Evolutionary conservation across 2,797 vertebrate species (phyloP).

Genomic region (Clamator glandarius): DNA sequence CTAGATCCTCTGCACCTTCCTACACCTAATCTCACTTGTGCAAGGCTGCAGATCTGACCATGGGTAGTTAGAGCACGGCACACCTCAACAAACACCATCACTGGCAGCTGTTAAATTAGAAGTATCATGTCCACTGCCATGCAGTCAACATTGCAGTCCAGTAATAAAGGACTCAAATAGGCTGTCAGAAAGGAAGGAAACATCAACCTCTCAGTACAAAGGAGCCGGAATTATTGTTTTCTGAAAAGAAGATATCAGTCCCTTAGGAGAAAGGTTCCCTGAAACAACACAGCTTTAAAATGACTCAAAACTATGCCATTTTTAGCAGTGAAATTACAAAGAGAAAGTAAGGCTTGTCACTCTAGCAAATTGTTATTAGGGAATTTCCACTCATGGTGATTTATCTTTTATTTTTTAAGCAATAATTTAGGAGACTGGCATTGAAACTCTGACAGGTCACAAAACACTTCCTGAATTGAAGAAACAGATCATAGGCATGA

Average conservation of each 20-base stretch:
- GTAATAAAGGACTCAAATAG: background rate
- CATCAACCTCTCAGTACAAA: background rate
- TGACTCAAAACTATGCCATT: background rate
- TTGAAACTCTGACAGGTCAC: background rate
- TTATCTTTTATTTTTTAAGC: background rate
- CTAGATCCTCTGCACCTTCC: background rate
- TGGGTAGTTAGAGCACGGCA: background rate
- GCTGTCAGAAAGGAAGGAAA: background rate
- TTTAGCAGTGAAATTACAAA: constrained; percentile 26
- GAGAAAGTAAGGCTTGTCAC: background rate
- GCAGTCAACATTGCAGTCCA: background rate
- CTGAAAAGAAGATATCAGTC: background rate
- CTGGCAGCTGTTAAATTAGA: background rate
- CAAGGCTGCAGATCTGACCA: background rate
- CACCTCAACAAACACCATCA: background rate
- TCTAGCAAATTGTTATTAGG: background rate
- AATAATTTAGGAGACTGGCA: background rate
- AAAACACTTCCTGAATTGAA: background rate
- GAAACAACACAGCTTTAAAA: constrained; percentile 37
- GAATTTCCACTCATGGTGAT: background rate
- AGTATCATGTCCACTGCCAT: background rate
- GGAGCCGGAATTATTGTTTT: background rate
- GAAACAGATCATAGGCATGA: background rate
- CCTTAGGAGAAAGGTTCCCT: background rate
- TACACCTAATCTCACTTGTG: background rate